Base-by-base conservation (phyloP, 2,797 vertebrate species). In the Clarias fuscus region DNA sequence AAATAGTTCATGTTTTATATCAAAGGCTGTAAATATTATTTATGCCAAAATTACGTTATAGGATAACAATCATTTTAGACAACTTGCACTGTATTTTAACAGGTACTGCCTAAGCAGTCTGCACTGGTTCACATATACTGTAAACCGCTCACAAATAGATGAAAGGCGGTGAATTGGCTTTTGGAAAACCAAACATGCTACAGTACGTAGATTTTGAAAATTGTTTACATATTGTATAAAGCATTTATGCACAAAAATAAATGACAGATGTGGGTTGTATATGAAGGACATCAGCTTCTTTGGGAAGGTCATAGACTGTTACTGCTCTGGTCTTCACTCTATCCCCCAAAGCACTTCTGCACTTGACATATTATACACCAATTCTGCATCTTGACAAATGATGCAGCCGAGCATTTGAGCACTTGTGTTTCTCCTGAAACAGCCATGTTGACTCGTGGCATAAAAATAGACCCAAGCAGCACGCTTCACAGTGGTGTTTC, bases 401-500 rank as follows among this genome's bases (percentile, higher is more conserved):
- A 82, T 78, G 84, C 33, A n/a, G 83, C 61, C 83, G 73, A 2
- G 62, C 85, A 24, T 91, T 90, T 90, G 85, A 91, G 90, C 75
- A 88, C 77, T 76, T 5, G 83, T 7, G 18, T 20, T 65, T 14
- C 76, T 84, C 62, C 62, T 43, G 43, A 15, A 40, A 85, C 83
- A 79, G 73, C 84, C 86, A 88, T 73, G 83, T 88, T 77, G 82
- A 72, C 82, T 89, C 24, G 33, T 27, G 71, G 80, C 80, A 92
- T 93, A 94, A 93, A 95, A 95, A 96, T 95, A 95, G 93, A 91
- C 89, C 82, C 4, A 86, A 67, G 73, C 86, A 75, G 71, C 56
- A 43, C 77, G 81, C 64, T 48, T 76, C 73, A 59, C 65, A 40
- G 65, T 43, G 14, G 75, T 85, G 76, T 87, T 91, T 92, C 92